Evolutionary conservation across 2,888 invertebrate species (phyloP).

Genomic region (Hydraecia micacea): DNA sequence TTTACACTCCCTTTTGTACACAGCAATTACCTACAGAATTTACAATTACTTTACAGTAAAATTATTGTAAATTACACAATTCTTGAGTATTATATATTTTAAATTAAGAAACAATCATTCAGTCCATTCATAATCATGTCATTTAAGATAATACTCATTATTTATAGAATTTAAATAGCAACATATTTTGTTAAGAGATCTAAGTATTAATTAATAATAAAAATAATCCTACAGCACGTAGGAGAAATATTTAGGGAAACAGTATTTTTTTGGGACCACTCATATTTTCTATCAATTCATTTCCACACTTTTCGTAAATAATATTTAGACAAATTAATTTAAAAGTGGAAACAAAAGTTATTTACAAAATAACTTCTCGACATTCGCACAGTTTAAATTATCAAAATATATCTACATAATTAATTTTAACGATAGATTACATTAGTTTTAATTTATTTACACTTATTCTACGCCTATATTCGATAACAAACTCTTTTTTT

Average conservation of each 20-base stretch:
- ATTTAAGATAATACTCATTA: constrained; percentile 33
- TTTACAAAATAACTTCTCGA: constrained; percentile 64
- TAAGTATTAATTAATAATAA: constrained; percentile 32
- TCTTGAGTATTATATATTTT: constrained; percentile 64
- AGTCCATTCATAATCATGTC: constrained; percentile 49
- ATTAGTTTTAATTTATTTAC: constrained; percentile 62
- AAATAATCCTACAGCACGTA: constrained; percentile 28
- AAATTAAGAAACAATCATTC: constrained; percentile 55
- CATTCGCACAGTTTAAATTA: constrained; percentile 56
- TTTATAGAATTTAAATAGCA: constrained; percentile 46
- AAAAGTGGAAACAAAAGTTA: constrained; percentile 46
- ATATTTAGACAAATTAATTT: constrained; percentile 8
- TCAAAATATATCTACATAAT: constrained; percentile 56
- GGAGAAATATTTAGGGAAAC: neutral
- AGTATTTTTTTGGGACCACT: constrained; percentile 6
- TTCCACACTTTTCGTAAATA: constrained; percentile 2
- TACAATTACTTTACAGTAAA: constrained; percentile 66
- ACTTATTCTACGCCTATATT: constrained; percentile 52
- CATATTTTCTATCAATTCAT: constrained; percentile 2
- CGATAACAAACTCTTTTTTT: constrained; percentile 47
- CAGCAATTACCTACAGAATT: constrained; percentile 66
- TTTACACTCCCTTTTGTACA: constrained; percentile 75
- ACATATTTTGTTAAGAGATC: constrained; percentile 61
- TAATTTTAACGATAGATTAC: constrained; percentile 47
- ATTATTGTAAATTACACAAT: constrained; percentile 64